Evolutionary conservation across 2,888 invertebrate genomes (phyloP), one percentile per base, ranked within the genome.

Genomic region (Ptilodon capucinus): DNA sequence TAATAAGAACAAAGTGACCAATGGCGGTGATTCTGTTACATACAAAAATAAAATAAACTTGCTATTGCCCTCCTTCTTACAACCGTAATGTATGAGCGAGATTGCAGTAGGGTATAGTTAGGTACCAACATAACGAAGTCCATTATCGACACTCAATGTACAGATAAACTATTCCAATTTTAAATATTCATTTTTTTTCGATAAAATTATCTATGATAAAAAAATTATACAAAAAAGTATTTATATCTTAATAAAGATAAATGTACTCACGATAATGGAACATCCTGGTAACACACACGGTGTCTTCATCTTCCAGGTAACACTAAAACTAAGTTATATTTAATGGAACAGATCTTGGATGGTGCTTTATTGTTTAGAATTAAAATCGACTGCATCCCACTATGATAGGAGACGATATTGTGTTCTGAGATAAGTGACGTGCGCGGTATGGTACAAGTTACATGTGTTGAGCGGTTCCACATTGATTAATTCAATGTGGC

Each of bases 261-360:
- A 35, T 17, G 23, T 63, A 82, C 88, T 88, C 54, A 88, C 88
- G 48, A 86, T 65, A 30, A 53, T 53, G 6, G 71, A 74, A 55
- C 87, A 87, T 60, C 88, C 81, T 14, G 86, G 86, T 9, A 87
- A 40, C n/a, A 85, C 53, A 54, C 88, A 87, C 11, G 81, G 79
- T 30, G 66, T 68, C 68, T 79, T 83, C 87, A 86, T 88, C 11
- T 25, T 39, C 11, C 1, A 21, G 3, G 19, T 40, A 14, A 40
- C 21, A 40, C n/a, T 7, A 32, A 13, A 14, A 32, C 32, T 14
- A 14, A 28, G n/a, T 28, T 11, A 11, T 21, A 21, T 21, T 21
- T 21, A 6, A 21, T 6, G 5, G n/a, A 0, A 28, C 25, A 7
- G n/a, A 28, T 28, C 1, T 28, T 0, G 4, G 28, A 68, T 61